A percentile compares a stretch with the other conserved stretches of the same genome.
Evolutionary conservation across 2,113 vertebrate species (phyloP).

Genomic region (Etheostoma spectabile): DNA sequence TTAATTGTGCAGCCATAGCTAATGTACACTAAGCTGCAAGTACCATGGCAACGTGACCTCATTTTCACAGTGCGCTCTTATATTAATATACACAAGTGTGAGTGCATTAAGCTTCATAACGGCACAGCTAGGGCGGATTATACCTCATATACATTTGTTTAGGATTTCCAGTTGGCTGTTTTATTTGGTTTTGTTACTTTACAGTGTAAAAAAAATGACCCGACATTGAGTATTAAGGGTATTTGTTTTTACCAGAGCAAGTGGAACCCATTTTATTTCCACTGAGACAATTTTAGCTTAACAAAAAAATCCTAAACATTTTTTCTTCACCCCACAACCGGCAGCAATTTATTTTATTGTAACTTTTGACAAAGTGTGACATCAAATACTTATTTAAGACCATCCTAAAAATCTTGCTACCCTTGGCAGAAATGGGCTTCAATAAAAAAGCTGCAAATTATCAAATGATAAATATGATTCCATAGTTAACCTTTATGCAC

Average conservation of each 20-base stretch:
- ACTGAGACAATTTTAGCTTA: neutral
- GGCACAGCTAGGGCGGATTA: too few species aligned
- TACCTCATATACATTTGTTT: slow-evolving; percentile 3
- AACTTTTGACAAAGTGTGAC: too few species aligned
- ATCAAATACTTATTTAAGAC: neutral
- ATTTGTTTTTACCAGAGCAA: neutral
- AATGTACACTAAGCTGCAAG: too few species aligned
- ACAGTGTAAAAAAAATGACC: neutral
- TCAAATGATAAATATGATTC: neutral
- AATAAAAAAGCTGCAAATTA: neutral
- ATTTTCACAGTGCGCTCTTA: too few species aligned
- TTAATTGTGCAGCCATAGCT: too few species aligned
- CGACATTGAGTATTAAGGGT: neutral
- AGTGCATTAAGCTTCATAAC: neutral
- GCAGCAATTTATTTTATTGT: neutral
- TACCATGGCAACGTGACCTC: too few species aligned
- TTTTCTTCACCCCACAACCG: neutral
- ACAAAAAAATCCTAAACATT: neutral
- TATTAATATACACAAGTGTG: neutral
- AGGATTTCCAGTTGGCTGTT: neutral
- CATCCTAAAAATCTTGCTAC: neutral
- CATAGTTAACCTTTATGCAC: neutral
- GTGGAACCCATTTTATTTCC: slow-evolving; percentile 2
- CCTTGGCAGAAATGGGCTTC: neutral
- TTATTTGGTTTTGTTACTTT: neutral